These are phyloP conservation scores for Drosophila dunni DNA, from an alignment of 1,140 invertebrate species.

Conservation along the genomic window DNA sequence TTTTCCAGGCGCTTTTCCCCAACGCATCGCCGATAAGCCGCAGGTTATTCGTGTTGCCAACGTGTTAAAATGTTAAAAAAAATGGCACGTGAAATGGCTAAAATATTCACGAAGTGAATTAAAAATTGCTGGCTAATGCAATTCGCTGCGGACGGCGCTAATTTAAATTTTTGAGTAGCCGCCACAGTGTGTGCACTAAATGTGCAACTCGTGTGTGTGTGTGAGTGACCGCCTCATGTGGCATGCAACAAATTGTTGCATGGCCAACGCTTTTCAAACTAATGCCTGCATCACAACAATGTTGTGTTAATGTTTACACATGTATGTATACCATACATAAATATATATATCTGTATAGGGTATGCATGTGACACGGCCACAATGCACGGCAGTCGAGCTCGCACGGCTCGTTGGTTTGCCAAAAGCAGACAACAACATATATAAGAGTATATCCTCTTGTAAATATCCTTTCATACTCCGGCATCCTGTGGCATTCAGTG, in stretches of 20 bases:
- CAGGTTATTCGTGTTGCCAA: slow-evolving; percentile 69
- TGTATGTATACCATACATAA: slow-evolving; percentile 3
- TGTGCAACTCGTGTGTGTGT: slow-evolving; percentile 46
- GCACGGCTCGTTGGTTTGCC: slow-evolving; percentile 59
- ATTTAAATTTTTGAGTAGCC: slow-evolving; percentile 77
- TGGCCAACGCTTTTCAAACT: slow-evolving; percentile 45
- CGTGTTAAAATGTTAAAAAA: slow-evolving; percentile 76
- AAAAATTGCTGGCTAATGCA: slow-evolving; percentile 69
- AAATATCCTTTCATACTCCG: slow-evolving; percentile 12
- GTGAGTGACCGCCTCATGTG: slow-evolving; percentile 4
- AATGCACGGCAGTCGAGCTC: slow-evolving; percentile 59
- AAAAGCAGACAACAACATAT: slow-evolving; percentile 67
- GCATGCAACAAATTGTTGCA: slow-evolving; percentile 78
- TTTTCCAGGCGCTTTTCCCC: no score
- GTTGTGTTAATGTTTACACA: slow-evolving; percentile 79
- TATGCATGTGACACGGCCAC: slow-evolving; percentile 67
- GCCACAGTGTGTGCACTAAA: slow-evolving; percentile 48
- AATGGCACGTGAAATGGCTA: slow-evolving; percentile 41
- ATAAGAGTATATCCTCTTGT: slow-evolving; percentile 23
- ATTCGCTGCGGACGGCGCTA: slow-evolving; percentile 59
- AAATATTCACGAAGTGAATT: slow-evolving; percentile 76
- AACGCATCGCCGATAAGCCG: slow-evolving; percentile 58
- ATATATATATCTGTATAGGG: slow-evolving; percentile 7
- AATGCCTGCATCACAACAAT: slow-evolving; percentile 63
- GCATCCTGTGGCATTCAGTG: slow-evolving; percentile 7